phyloP scores from a whole-genome alignment of 1,140 invertebrate genomes.

The Thaumetopoea pityocampa region DNA sequence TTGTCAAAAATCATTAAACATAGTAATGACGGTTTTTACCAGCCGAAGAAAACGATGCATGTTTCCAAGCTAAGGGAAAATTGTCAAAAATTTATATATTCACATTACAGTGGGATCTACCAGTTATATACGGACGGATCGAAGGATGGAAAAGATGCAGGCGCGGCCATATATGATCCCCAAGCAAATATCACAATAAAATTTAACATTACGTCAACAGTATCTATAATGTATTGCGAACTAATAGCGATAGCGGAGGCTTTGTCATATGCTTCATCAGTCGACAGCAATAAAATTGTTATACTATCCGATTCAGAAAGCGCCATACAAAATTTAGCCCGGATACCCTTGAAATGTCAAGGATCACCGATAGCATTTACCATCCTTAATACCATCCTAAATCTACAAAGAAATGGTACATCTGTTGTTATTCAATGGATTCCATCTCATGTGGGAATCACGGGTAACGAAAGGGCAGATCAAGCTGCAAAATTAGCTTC shows the following conservation, averaged over 20 bases:
- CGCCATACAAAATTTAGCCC: slow-evolving; percentile 19
- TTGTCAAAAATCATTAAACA: background rate
- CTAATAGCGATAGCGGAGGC: slow-evolving; percentile 16
- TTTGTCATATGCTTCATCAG: slow-evolving; percentile 8
- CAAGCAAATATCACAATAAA: background rate
- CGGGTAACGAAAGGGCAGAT: slow-evolving; percentile 9
- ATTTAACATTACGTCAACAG: background rate
- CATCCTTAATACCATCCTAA: background rate
- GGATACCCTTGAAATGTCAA: slow-evolving; percentile 12
- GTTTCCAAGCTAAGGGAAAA: background rate
- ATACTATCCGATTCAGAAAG: slow-evolving; percentile 16
- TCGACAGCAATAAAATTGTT: slow-evolving; percentile 3
- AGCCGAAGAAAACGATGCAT: background rate
- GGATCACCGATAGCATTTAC: slow-evolving; percentile 18
- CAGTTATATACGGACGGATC: slow-evolving; percentile 1
- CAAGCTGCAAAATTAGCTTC: background rate
- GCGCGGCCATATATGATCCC: background rate
- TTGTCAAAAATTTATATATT: background rate
- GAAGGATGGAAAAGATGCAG: background rate
- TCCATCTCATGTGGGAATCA: slow-evolving; percentile 5
- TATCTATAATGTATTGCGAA: slow-evolving; percentile 18
- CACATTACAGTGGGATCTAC: background rate
- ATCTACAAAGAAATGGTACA: background rate
- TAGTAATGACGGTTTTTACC: background rate
- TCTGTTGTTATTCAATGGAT: slow-evolving; percentile 7